These are phyloP conservation scores for Pseudorasbora parva DNA, from an alignment of 2,113 vertebrate species.

Conservation along the genomic window DNA sequence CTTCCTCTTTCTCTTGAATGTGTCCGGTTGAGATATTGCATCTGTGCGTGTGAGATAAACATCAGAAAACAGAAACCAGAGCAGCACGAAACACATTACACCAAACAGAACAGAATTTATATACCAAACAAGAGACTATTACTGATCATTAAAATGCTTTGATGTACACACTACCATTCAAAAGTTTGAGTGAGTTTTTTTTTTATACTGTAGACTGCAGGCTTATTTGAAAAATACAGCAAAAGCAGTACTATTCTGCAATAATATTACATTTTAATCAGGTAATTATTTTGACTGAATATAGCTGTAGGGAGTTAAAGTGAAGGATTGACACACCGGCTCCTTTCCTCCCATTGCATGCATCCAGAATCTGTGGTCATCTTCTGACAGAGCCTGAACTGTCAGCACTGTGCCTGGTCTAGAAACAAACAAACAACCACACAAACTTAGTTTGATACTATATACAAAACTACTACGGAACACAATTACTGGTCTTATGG, in stretches of 20 bases:
- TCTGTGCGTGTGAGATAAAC: conserved; percentile 61
- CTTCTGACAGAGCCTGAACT: conserved; percentile 91
- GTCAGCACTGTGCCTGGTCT: conserved; percentile 89
- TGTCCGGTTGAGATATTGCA: conserved; percentile 78
- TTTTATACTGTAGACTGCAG: neutral
- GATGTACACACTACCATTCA: neutral
- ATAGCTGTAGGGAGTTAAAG: neutral
- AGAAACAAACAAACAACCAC: conserved; percentile 28
- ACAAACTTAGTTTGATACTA: neutral
- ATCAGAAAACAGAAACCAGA: conserved; percentile 33
- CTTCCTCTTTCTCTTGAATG: conserved; percentile 87
- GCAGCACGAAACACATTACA: neutral
- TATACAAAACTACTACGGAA: neutral
- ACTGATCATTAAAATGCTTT: neutral
- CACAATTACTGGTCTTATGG: neutral
- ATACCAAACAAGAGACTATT: neutral
- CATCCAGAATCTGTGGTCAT: conserved; percentile 92
- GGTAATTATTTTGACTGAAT: neutral
- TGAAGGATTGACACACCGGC: conserved; percentile 79
- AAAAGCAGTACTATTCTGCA: neutral
- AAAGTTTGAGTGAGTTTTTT: neutral
- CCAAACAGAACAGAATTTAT: conserved; percentile 4
- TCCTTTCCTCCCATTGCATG: conserved; percentile 96
- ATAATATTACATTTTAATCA: neutral
- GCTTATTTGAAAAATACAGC: too few relatives aligned